Conservation (phyloP, 2,113 vertebrate species). For the Muntiacus reevesi region DNA sequence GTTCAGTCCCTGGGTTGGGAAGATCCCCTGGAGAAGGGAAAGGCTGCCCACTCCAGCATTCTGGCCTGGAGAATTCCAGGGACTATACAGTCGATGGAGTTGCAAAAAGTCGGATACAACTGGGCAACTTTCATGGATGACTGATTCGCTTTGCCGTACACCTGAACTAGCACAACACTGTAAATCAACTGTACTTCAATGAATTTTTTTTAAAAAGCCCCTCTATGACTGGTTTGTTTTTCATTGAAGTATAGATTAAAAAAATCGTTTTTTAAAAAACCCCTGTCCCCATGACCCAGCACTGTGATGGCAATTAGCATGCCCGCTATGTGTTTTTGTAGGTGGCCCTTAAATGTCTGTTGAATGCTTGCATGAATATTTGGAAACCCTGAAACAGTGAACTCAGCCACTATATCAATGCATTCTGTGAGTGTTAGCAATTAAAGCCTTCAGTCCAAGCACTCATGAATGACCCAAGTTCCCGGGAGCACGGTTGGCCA, state of each 20-base stretch:
- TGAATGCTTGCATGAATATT: neutral
- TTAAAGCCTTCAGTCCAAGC: neutral
- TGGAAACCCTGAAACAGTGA: neutral
- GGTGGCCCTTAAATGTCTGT: neutral
- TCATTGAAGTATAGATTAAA: too few species aligned
- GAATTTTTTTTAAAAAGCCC: neutral
- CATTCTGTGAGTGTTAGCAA: neutral
- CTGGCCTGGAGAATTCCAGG: neutral
- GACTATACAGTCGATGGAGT: neutral
- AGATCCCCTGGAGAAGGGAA: neutral
- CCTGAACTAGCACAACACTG: neutral
- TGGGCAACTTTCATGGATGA: rapidly evolving
- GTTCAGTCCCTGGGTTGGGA: neutral
- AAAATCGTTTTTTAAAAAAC: too few species aligned
- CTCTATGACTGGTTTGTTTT: too few species aligned
- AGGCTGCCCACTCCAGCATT: neutral
- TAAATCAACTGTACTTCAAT: neutral
- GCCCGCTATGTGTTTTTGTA: neutral
- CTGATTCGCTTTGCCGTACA: neutral
- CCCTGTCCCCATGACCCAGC: neutral
- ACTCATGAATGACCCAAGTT: neutral
- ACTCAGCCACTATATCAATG: neutral
- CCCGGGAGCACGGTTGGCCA: neutral
- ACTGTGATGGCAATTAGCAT: neutral
- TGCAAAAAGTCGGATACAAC: rapidly evolving